Evolutionary conservation across 1,140 invertebrate genomes (phyloP).

Genomic region (Apis florea): DNA sequence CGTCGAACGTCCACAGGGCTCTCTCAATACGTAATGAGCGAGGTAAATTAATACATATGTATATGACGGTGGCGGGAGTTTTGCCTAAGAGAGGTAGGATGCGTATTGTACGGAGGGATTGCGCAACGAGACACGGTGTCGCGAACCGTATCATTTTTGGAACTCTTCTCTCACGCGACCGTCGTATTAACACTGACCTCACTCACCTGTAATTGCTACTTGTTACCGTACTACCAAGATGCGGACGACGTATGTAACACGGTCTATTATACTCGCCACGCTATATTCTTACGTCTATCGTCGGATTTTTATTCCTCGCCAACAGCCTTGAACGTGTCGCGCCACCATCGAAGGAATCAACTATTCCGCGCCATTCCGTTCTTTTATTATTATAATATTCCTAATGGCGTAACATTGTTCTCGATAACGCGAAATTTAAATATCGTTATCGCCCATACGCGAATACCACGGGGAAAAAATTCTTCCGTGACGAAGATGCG

Average conservation of each 20-base stretch:
- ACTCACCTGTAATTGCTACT: constrained; percentile 79
- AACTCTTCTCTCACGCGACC: constrained; percentile 77
- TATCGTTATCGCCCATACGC: too few species aligned
- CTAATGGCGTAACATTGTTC: too few species aligned
- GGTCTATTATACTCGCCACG: constrained; percentile 56
- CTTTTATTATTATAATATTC: too few species aligned
- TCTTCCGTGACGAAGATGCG: too few species aligned
- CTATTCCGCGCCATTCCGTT: not conserved
- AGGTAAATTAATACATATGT: constrained; percentile 72
- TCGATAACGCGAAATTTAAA: too few species aligned
- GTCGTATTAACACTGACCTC: constrained; percentile 79
- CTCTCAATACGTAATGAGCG: constrained; percentile 71
- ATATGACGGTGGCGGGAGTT: constrained; percentile 55
- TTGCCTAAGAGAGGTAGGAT: constrained; percentile 58
- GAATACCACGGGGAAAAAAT: too few species aligned
- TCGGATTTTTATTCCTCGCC: constrained; percentile 41
- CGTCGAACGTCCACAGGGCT: constrained; percentile 43
- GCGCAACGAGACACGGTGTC: constrained; percentile 71
- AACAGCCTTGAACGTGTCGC: constrained; percentile 20
- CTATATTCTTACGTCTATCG: constrained; percentile 51
- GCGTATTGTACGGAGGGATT: constrained; percentile 71
- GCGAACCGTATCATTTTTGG: constrained; percentile 78
- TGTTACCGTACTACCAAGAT: constrained; percentile 63
- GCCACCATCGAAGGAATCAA: not conserved
- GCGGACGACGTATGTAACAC: constrained; percentile 67